Conservation (phyloP, 2,797 vertebrate species). For the Danio aesculapii region DNA sequence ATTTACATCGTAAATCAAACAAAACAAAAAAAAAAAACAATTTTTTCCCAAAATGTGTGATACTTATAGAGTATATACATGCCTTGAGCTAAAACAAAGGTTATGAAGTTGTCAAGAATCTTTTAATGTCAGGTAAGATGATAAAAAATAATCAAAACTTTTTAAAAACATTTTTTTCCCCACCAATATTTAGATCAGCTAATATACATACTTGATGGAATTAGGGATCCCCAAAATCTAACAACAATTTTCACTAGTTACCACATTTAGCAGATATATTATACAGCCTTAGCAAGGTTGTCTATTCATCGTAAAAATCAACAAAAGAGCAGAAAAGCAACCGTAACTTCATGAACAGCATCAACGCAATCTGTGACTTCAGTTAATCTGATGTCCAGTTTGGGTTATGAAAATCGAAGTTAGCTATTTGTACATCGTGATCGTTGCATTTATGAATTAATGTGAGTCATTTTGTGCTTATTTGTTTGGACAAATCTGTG, state of each 20-base stretch:
- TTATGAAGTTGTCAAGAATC: constrained; percentile 60
- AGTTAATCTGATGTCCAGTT: constrained; percentile 19
- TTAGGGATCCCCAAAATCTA: constrained; percentile 79
- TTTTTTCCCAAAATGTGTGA: constrained; percentile 77
- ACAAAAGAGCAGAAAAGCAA: constrained; percentile 61
- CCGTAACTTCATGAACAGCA: constrained; percentile 65
- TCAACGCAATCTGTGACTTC: constrained; percentile 35
- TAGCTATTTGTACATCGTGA: not conserved
- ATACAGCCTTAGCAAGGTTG: constrained; percentile 80
- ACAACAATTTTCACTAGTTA: constrained; percentile 84
- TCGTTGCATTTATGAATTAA: not conserved
- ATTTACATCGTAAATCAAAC: constrained; percentile 64
- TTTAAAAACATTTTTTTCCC: constrained; percentile 55
- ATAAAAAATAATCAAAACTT: constrained; percentile 67
- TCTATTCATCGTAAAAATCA: constrained; percentile 66
- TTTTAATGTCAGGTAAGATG: constrained; percentile 69
- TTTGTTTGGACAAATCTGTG: not conserved
- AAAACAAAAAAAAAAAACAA: constrained; percentile 70
- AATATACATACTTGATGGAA: constrained; percentile 85
- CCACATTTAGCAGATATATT: constrained; percentile 85
- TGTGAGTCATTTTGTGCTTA: constrained; percentile 29
- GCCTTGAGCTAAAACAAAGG: constrained; percentile 71
- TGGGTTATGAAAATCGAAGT: constrained; percentile 26
- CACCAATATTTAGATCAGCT: constrained; percentile 76
- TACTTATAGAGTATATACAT: constrained; percentile 83